Base-by-base conservation (phyloP, 2,797 vertebrate species). In the Bradypus variegatus region DNA sequence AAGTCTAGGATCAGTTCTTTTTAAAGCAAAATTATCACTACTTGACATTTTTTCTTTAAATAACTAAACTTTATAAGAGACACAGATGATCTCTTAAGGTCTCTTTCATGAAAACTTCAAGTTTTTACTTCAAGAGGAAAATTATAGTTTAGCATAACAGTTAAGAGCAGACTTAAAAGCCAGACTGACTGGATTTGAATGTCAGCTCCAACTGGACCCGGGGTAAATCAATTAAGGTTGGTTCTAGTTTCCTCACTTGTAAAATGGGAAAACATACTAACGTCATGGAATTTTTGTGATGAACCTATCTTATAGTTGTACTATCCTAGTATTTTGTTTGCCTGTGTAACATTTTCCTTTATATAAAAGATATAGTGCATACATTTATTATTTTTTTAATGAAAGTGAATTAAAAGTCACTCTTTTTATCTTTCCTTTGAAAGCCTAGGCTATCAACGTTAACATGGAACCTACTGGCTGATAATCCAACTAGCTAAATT, bases 11-110 rank as follows among this genome's bases (percentile, higher is more conserved):
- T n/a, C 4, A 45, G 64, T 45, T 84, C 77, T 75, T 91, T 86
- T 91, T 89, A 91, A 95, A 86, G n/a, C 27, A 75, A 76, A 94
- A 86, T 14, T 29, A 73, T 77, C 77, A 76, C 58, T 86, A 31
- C 69, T 76, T 79, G 53, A 81, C 8, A 90, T 80, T 60, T 15
- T 65, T 83, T 83, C 73, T 87, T 88, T 87, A 94, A 91, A 86
- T 93, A 69, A 86, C 67, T 82, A 81, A 91, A 83, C 45, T 45
- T 89, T 69, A 36, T 69, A 86, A 69, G 80, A 91, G 65, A 91
- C 92, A 88, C 7, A 85, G 67, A 55, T 69, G n/a, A 79, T 36
- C 65, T 92, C n/a, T 86, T 89, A 62, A 62, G 33, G 14, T 77
- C 50, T 86, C 41, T 83, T 78, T 86, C 38, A 70, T 38, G 65